A percentile compares a stretch with the other conserved stretches of the same genome.
Evolutionary conservation across 1,140 invertebrate genomes (phyloP).

Genomic region (Homalodisca vitripennis): DNA sequence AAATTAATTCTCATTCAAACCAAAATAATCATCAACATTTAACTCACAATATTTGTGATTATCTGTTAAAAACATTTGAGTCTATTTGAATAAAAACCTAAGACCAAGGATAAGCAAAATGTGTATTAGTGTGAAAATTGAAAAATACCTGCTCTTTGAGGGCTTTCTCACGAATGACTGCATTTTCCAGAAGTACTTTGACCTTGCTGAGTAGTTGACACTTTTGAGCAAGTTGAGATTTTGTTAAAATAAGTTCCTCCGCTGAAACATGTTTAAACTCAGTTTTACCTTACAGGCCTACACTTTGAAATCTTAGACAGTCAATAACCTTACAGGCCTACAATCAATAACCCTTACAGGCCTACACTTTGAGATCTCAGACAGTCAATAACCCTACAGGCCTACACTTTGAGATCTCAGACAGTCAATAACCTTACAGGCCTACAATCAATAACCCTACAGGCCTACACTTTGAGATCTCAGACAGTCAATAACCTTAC

Average conservation of each 20-base stretch:
- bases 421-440: no score
- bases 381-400: no score
- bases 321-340: no score
- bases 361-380: no score
- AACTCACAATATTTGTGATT: not conserved
- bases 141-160: constrained; percentile 54
- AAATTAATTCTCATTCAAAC: constrained; percentile 1
- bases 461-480: no score
- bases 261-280: constrained; percentile 30
- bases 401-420: no score
- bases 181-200: constrained; percentile 54
- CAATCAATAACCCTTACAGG: no score
- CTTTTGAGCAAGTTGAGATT: constrained; percentile 54
- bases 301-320: no score
- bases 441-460: no score
- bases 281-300: not conserved
- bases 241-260: constrained; percentile 43
- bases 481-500: no score
- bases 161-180: constrained; percentile 55
- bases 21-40: not conserved
- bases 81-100: not conserved
- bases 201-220: constrained; percentile 54
- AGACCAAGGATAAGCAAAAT: not conserved
- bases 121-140: no score
- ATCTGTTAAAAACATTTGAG: not conserved